A percentile compares a stretch with the other conserved stretches of the same genome.
These are phyloP conservation scores for Aphelenchoides avenae DNA, from an alignment of 1,140 invertebrate genomes.

Conservation along the genomic window DNA sequence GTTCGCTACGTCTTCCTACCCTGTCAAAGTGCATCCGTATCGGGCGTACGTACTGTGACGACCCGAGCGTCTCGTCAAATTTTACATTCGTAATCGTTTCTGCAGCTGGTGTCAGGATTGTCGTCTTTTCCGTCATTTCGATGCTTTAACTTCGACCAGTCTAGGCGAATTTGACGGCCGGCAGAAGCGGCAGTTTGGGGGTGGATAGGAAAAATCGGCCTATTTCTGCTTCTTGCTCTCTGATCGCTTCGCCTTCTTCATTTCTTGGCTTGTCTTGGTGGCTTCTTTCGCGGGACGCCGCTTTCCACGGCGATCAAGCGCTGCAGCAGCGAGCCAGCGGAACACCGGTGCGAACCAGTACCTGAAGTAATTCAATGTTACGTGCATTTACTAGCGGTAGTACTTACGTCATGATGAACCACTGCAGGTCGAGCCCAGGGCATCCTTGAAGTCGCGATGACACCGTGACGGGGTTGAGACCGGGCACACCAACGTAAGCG, in stretches of 20 bases:
- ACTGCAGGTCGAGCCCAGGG: constrained; percentile 39
- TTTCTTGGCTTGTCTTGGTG: constrained; percentile 3
- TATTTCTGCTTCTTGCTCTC: constrained; percentile 11
- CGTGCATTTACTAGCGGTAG: too few species aligned
- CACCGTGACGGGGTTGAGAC: constrained; percentile 49
- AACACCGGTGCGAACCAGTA: constrained; percentile 29
- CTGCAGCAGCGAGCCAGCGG: constrained; percentile 35
- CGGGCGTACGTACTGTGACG: constrained; percentile 21
- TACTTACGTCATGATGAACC: too few species aligned
- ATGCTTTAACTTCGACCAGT: too few species aligned
- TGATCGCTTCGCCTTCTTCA: neutral
- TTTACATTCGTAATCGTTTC: constrained; percentile 18
- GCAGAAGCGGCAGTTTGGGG: too few species aligned
- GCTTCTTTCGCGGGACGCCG: too few species aligned
- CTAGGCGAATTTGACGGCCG: constrained; percentile 28
- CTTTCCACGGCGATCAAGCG: constrained; percentile 35
- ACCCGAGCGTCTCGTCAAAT: constrained; percentile 16
- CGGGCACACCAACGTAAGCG: constrained; percentile 47
- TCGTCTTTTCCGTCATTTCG: too few species aligned
- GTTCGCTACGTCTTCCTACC: too few species aligned
- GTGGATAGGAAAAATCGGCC: too few species aligned
- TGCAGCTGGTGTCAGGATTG: too few species aligned
- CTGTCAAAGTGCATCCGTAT: constrained; percentile 20
- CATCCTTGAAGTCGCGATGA: constrained; percentile 43
- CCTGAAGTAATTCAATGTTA: too few species aligned